Percentiles rank a stretch among this genome's conserved stretches.
These are phyloP conservation scores for Drosophila mojavensis DNA, from an alignment of 1,140 invertebrate species.

Conservation along the genomic window DNA sequence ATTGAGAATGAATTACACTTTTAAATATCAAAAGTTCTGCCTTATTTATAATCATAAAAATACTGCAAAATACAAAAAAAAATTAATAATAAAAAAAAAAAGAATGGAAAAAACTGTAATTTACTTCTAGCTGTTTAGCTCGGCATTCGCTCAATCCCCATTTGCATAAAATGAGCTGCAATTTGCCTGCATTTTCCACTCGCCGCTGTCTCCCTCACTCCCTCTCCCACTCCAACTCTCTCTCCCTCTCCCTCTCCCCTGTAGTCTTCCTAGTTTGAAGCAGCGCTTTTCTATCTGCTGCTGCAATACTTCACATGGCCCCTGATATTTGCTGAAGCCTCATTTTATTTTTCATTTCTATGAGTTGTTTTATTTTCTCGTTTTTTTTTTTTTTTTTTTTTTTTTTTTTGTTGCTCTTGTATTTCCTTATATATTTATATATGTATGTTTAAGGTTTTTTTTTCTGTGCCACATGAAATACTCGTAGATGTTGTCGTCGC, in stretches of 20 bases:
- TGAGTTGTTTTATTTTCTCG: slow-evolving; percentile 37
- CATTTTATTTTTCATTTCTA: slow-evolving; percentile 60
- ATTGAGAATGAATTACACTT: background rate
- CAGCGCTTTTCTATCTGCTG: slow-evolving; percentile 20
- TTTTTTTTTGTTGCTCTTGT: slow-evolving; percentile 29
- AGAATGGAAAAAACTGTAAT: background rate
- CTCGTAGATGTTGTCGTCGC: slow-evolving; percentile 55
- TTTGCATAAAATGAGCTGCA: slow-evolving; percentile 60
- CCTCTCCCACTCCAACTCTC: background rate
- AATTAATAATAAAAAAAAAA: background rate
- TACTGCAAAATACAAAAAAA: background rate
- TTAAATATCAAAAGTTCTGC: background rate
- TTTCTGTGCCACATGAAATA: slow-evolving; percentile 64
- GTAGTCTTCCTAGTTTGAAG: background rate
- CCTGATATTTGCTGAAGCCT: slow-evolving; percentile 70
- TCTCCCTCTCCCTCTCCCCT: background rate
- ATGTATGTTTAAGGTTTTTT: slow-evolving; percentile 8
- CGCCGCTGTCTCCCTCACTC: background rate
- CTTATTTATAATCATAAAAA: slow-evolving; percentile 1
- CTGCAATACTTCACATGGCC: slow-evolving; percentile 67
- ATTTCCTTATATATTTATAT: background rate
- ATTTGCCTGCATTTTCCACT: slow-evolving; percentile 6
- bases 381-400: slow-evolving; percentile 8
- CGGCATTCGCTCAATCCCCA: slow-evolving; percentile 27
- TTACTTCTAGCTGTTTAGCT: slow-evolving; percentile 22